These are phyloP conservation scores for Chloroclysta siterata DNA, from an alignment of 2,888 invertebrate genomes.

Conservation along the genomic window DNA sequence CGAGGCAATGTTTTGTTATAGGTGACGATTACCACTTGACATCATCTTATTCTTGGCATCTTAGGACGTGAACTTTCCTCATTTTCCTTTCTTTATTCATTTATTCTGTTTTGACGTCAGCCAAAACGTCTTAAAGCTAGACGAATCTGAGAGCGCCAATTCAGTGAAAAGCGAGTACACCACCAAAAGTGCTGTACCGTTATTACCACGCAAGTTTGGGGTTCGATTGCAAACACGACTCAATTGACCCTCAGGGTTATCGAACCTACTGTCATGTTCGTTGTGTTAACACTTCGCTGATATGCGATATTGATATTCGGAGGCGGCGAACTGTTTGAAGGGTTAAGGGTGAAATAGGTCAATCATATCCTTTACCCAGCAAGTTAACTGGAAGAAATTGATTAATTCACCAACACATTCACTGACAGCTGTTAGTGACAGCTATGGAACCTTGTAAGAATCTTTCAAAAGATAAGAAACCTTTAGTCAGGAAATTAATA, in stretches of 20 bases:
- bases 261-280: conserved; percentile 19
- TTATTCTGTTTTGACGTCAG: no score
- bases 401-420: neutral
- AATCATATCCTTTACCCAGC: neutral
- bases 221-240: conserved; percentile 40
- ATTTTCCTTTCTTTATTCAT: no score
- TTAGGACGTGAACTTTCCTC: no score
- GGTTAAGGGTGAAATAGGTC: conserved; percentile 23
- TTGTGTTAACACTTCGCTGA: conserved; percentile 19
- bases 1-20: no score
- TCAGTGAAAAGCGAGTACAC: conserved; percentile 5
- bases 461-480: no score
- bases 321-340: conserved; percentile 13
- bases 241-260: conserved; percentile 35
- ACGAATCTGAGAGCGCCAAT: conserved; percentile 26
- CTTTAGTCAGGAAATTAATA: no score
- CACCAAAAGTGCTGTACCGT: conserved; percentile 31
- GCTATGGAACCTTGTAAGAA: no score
- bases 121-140: no score
- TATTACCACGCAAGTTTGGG: conserved; percentile 37
- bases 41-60: no score
- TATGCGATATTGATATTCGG: conserved; percentile 22
- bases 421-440: neutral
- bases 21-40: no score
- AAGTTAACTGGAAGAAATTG: conserved; percentile 13